phyloP scores from a whole-genome alignment of 2,113 vertebrate species.

The Paraplagusia blochii region DNA sequence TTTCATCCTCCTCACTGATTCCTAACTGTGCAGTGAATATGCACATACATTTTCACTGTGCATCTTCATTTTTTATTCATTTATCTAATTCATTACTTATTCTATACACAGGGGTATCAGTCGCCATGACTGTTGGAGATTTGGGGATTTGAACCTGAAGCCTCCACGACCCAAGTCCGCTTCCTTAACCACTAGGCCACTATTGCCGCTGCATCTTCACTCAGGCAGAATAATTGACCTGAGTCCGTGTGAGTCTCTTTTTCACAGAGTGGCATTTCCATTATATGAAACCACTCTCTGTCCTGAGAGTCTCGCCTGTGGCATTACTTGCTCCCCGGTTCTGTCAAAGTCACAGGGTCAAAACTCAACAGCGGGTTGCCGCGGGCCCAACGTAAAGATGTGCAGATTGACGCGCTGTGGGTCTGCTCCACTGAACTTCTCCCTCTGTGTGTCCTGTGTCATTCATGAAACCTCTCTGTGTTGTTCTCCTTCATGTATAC shows the following conservation, averaged over 20 bases:
- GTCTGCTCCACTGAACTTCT: constrained; percentile 1
- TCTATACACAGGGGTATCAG: no score
- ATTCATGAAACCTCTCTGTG: constrained; percentile 11
- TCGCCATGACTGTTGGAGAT: no score
- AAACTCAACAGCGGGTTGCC: constrained; percentile 25
- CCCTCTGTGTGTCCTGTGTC: constrained; percentile 1
- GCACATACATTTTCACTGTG: constrained; percentile 12
- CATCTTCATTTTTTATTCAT: no score
- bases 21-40: constrained; percentile 45
- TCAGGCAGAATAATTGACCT: constrained; percentile 46
- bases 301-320: constrained; percentile 18
- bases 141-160: no score
- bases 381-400: constrained; percentile 33
- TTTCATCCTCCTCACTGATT: constrained; percentile 29
- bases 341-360: constrained; percentile 43
- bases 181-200: no score
- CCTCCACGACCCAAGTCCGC: no score
- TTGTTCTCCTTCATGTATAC: not conserved
- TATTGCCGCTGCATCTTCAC: constrained; percentile 27
- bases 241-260: constrained; percentile 1
- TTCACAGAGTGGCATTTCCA: constrained; percentile 17
- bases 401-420: constrained; percentile 8
- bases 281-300: constrained; percentile 6
- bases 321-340: constrained; percentile 26
- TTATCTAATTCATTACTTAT: no score